Base-by-base conservation (phyloP, 2,888 invertebrate species). In the Tenthredo scrophulariae region DNA sequence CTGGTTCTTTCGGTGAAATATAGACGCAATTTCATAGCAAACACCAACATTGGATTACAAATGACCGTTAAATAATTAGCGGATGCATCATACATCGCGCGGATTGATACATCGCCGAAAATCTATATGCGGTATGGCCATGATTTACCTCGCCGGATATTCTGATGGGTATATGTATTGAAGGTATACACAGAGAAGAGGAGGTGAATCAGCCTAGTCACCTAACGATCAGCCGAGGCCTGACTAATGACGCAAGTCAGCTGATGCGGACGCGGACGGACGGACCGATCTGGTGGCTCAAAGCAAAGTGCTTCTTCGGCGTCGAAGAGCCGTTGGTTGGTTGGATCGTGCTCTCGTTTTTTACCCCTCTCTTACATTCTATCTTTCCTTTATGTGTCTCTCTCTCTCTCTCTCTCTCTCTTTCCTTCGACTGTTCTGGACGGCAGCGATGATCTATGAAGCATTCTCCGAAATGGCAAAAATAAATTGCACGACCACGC, bases 381-480 rank as follows among this genome's bases (percentile, higher is more conserved):
- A 29, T 18, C 54, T 33, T 29, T 80, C 18, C 62, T 80, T 40
- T n/a, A 18, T 37, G n/a, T 50, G 40, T 29, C 37, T 18, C 7
- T 15, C 13, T 18, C 29, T 40, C 77, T 46, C 29, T 77, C 77
- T 50, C 50, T 46, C 54, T 77, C 29, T 46, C 50, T 46, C 54
- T 54, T 29, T 80, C 9, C 40, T 80, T 26, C 40, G 62, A 46
- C 80, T 58, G 46, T 83, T 67, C 43, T 46, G 18, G 67, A 65
- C 82, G 43, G 65, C 82, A 33, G 46, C n/a, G 43, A 83, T 83
- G 82, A 83, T 67, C 82, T 83, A 83, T 67, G 82, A 83, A 67
- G 82, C 67, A 83, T 83, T 83, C 82, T 83, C 65, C 82, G 67
- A 83, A 83, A 83, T 67, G 82, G 82, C 82, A 83, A 83, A 83